Conservation (phyloP, 2,797 vertebrate species). For the Mormyrops attenuatus region DNA sequence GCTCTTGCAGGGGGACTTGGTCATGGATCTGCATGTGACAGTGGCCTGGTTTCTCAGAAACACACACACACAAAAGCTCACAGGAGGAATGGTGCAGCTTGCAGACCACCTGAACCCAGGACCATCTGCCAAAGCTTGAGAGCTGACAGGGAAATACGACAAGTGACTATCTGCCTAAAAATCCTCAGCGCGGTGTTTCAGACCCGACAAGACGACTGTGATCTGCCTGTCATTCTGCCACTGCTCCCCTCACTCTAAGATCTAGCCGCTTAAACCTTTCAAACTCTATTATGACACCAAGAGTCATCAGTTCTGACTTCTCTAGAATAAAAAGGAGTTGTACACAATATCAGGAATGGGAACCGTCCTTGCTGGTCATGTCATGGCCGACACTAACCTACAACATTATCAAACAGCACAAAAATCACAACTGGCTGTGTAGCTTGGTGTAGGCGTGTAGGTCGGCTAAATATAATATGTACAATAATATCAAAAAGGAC, state of each 20-base stretch:
- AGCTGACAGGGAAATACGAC: neutral
- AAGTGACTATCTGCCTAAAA: neutral
- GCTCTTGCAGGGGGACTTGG: neutral
- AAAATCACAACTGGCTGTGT: neutral
- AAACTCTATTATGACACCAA: neutral
- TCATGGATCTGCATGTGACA: neutral
- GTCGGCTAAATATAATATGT: neutral
- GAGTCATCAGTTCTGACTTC: neutral
- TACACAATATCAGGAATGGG: neutral
- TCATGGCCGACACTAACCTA: neutral
- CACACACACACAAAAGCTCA: constrained; percentile 9
- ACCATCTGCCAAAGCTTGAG: neutral
- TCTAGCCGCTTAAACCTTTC: neutral
- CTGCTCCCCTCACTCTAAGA: neutral
- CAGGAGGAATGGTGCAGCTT: neutral
- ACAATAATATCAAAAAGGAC: neutral
- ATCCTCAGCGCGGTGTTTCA: neutral
- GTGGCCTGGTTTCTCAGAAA: neutral
- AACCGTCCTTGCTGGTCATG: neutral
- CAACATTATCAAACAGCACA: neutral
- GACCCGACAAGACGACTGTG: neutral
- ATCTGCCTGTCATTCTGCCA: neutral
- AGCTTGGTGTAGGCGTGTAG: neutral
- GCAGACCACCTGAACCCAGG: neutral
- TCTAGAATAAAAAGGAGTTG: neutral